phyloP scores from a whole-genome alignment of 2,797 vertebrate species.

The Sebastes taczanowskii region DNA sequence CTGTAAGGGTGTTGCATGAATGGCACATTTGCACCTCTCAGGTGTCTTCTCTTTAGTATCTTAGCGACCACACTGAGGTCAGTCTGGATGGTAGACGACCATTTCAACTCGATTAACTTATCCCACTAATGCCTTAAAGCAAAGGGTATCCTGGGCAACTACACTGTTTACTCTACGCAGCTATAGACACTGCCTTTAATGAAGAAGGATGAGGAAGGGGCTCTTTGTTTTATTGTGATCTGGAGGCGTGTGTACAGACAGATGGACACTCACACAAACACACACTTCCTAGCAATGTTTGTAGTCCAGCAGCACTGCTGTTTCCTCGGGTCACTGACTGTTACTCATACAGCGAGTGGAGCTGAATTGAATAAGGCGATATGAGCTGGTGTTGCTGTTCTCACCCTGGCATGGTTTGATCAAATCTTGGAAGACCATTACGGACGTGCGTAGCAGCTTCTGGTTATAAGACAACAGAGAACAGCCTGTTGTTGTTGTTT shows the following conservation, averaged over 20 bases:
- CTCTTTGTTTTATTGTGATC: slow-evolving; percentile 40
- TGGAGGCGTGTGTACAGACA: slow-evolving; percentile 1
- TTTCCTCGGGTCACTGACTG: slow-evolving; percentile 15
- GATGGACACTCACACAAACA: background rate
- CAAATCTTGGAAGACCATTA: slow-evolving; percentile 54
- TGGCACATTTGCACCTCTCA: background rate
- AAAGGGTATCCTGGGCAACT: slow-evolving; percentile 39
- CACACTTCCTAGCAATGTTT: slow-evolving; percentile 37
- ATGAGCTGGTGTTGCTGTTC: slow-evolving; percentile 45
- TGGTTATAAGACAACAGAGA: slow-evolving; percentile 25
- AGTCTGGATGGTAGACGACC: slow-evolving; percentile 22
- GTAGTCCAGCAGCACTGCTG: slow-evolving; percentile 2
- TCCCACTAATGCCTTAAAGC: slow-evolving; percentile 40
- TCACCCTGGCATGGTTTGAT: slow-evolving; percentile 59
- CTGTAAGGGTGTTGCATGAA: background rate
- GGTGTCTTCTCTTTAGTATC: slow-evolving; percentile 4
- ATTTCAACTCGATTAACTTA: slow-evolving; percentile 54
- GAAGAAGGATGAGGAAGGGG: slow-evolving; percentile 12
- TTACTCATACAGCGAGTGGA: slow-evolving; percentile 28
- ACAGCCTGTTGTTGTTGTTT: slow-evolving; percentile 1
- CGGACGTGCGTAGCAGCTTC: slow-evolving; percentile 1
- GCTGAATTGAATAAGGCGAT: slow-evolving; percentile 61
- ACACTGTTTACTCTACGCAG: slow-evolving; percentile 36
- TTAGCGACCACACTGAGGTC: slow-evolving; percentile 31
- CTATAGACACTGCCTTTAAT: slow-evolving; percentile 23